Base-by-base conservation (phyloP, 1,140 invertebrate species). In the Ditylenchus dipsaci region DNA sequence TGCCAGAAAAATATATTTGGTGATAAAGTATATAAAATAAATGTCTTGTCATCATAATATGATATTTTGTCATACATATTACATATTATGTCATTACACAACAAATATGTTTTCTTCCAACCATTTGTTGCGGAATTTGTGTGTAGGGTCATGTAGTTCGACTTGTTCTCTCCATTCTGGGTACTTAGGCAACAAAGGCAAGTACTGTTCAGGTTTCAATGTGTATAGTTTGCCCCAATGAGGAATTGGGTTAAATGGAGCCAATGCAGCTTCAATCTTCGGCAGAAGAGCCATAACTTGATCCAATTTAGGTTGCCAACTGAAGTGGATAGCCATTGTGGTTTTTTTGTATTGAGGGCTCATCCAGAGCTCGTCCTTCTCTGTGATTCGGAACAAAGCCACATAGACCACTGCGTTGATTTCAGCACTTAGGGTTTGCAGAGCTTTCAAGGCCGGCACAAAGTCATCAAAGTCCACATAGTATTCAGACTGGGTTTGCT, bases 311-410 rank as follows among this genome's bases (percentile, higher is more conserved):
- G 23, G 23, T 23, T 19, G 1, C 49, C 64, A 63, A 23, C 23
- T 63, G 47, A 65, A 65, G 42, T 63, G 58, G 26, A 65, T 53
- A 11, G 56, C 63, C 8, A 65, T 26, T 1, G 63, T 19, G 1
- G 56, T 29, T n/a, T 65, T 23, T 3, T 57, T 57, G 15, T 65
- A 43, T 23, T 19, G 9, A 9, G 27, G 21, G 63, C n/a, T 21
- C 63, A 65, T 64, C 63, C 63, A 65, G 9, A 65, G 27, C n/a
- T 65, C 42, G 15, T 65, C 63, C 8, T n/a, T 43, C 9, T 23
- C 27, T 26, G 17, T 29, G 29, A 19, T 65, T 3, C 64, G 58
- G 13, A 65, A 26, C 64, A 65, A 47, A 5, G 23, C 23, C 1
- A 19, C 19, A 17, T 47, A 65, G 17, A 61, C 17, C 19, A 49